These are phyloP conservation scores for Melikaiella ostensackeni DNA, from an alignment of 2,888 invertebrate genomes.

Conservation along the genomic window DNA sequence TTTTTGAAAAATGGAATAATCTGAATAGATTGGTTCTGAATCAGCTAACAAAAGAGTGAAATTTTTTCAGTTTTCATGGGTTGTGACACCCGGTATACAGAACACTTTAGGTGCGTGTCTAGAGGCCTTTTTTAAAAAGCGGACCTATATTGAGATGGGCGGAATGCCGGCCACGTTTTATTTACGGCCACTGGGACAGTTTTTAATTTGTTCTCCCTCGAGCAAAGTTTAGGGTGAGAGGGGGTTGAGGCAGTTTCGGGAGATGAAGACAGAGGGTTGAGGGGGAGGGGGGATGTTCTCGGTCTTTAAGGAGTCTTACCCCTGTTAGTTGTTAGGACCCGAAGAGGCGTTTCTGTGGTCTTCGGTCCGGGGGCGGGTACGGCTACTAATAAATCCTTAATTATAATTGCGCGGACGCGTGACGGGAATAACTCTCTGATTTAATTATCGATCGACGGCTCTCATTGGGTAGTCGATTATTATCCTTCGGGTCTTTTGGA, in stretches of 20 bases:
- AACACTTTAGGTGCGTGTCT: slow-evolving; percentile 72
- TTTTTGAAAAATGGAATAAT: too few relatives aligned
- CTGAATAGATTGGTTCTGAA: too few relatives aligned
- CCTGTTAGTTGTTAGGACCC: slow-evolving; percentile 74
- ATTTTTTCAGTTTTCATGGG: background rate
- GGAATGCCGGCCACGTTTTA: slow-evolving; percentile 74
- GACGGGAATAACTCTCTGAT: slow-evolving; percentile 76
- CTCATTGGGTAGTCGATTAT: slow-evolving; percentile 56
- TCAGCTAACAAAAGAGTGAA: background rate
- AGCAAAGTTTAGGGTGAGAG: slow-evolving; percentile 55
- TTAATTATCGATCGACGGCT: slow-evolving; percentile 74
- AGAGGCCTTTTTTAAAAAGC: slow-evolving; percentile 68
- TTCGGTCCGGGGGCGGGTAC: slow-evolving; percentile 65
- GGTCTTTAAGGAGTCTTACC: slow-evolving; percentile 73
- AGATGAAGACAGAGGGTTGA: slow-evolving; percentile 37
- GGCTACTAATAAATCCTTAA: slow-evolving; percentile 76
- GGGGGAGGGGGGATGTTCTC: slow-evolving; percentile 44
- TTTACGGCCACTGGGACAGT: slow-evolving; percentile 77
- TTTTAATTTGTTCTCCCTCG: slow-evolving; percentile 76
- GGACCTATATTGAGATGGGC: slow-evolving; percentile 69
- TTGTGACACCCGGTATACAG: slow-evolving; percentile 67
- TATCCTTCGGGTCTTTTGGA: slow-evolving; percentile 28
- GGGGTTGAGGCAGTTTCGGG: slow-evolving; percentile 10
- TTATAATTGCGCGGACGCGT: slow-evolving; percentile 77
- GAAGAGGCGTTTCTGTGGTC: slow-evolving; percentile 73